Evolutionary conservation across 2,797 vertebrate species (phyloP).

Genomic region (Limnodromus scolopaceus): DNA sequence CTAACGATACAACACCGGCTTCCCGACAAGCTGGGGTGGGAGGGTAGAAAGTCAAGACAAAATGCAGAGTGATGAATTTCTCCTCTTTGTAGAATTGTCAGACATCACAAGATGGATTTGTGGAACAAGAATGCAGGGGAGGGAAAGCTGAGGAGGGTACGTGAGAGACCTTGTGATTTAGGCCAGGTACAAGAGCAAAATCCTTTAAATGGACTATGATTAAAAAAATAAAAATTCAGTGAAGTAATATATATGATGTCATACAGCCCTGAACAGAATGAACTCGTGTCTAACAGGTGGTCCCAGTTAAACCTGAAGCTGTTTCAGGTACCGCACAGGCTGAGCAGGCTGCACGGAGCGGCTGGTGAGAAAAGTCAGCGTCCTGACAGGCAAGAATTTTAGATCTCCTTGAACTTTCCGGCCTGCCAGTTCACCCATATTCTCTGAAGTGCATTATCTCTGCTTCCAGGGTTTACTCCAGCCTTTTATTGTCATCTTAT

Average conservation of each 20-base stretch:
- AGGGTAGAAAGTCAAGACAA: not conserved
- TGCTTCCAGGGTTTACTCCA: not conserved
- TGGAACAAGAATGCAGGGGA: not conserved
- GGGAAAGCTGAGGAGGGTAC: not conserved
- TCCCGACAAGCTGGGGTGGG: not conserved
- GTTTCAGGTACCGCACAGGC: not conserved
- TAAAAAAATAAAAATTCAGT: not conserved
- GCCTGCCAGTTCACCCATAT: not conserved
- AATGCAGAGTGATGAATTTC: not conserved
- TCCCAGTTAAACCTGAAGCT: not conserved
- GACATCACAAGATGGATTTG: not conserved
- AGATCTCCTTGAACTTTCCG: constrained; percentile 39
- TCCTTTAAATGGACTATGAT: not conserved
- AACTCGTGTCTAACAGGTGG: not conserved
- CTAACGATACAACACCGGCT: not conserved
- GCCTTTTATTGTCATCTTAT: constrained; percentile 46
- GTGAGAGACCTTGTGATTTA: not conserved
- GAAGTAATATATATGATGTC: not conserved
- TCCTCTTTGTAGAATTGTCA: not conserved
- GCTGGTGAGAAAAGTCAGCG: not conserved
- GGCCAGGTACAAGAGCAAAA: not conserved
- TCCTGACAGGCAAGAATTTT: not conserved
- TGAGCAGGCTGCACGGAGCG: not conserved
- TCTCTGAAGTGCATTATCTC: constrained; percentile 8
- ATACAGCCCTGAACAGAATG: not conserved